Conservation (phyloP, 2,797 vertebrate species). For the Loriculus beryllinus region DNA sequence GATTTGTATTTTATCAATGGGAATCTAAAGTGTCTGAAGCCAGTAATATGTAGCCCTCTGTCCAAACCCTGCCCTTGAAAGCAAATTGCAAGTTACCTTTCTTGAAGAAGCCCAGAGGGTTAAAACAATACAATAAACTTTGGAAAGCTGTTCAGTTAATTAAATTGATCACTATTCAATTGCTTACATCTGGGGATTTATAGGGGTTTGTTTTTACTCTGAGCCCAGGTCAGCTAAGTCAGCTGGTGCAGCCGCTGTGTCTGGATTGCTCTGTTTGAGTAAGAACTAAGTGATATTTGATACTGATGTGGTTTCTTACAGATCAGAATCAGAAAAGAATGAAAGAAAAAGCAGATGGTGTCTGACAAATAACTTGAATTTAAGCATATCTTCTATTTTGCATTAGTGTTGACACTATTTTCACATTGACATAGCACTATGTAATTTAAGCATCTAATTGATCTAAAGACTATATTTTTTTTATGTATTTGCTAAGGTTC, state of each 20-base stretch:
- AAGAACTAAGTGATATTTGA: conserved; percentile 87
- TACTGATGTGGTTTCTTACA: conserved; percentile 80
- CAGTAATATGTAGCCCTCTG: not conserved
- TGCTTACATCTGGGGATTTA: conserved; percentile 90
- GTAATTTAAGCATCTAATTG: not conserved
- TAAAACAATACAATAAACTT: conserved; percentile 82
- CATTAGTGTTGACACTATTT: not conserved
- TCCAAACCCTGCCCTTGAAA: not conserved
- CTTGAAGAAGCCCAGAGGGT: conserved; percentile 68
- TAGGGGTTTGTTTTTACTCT: conserved; percentile 87
- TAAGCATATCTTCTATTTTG: not conserved
- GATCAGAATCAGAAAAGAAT: conserved; percentile 70
- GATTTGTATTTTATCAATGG: not conserved
- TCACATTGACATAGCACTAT: not conserved
- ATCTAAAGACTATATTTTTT: not conserved
- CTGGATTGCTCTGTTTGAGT: conserved; percentile 92
- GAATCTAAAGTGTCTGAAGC: conserved; percentile 1
- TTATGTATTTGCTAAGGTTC: not conserved
- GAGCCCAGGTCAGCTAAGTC: conserved; percentile 86
- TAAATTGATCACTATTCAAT: conserved; percentile 90
- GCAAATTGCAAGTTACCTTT: conserved; percentile 54
- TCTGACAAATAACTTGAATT: conserved; percentile 61
- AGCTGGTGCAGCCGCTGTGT: conserved; percentile 86
- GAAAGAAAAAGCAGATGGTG: conserved; percentile 67
- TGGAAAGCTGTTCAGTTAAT: conserved; percentile 91